These are phyloP conservation scores for Sitta carolinensis DNA, from an alignment of 2,797 vertebrate species.

Conservation along the genomic window DNA sequence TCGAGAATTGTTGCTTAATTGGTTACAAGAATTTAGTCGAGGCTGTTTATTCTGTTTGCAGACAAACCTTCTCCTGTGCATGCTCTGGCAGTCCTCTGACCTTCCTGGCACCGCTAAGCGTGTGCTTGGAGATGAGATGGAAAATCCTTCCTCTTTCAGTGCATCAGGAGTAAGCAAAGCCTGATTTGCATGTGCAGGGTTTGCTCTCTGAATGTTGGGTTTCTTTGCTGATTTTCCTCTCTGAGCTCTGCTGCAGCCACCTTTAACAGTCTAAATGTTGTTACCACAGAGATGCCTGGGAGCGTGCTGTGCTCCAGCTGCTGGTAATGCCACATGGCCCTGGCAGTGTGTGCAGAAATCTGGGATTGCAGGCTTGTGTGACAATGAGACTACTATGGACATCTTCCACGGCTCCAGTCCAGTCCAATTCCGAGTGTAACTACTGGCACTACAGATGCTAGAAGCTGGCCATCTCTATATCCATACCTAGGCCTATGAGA, in stretches of 20 bases:
- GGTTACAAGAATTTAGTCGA: neutral
- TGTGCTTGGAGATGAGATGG: neutral
- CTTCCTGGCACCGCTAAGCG: neutral
- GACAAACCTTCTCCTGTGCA: slow-evolving; percentile 5
- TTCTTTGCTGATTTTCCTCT: neutral
- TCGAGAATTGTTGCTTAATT: slow-evolving; percentile 19
- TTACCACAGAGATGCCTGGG: neutral
- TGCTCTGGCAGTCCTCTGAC: neutral
- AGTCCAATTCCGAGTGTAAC: neutral
- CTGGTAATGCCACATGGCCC: neutral
- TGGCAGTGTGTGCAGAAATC: neutral
- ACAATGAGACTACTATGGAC: neutral
- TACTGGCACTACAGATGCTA: neutral
- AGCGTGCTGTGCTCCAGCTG: neutral
- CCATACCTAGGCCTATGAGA: neutral
- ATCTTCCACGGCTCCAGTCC: neutral
- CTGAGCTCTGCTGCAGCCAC: neutral
- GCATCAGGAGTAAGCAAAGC: neutral
- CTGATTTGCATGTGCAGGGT: neutral
- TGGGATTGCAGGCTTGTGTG: neutral
- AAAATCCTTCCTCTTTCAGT: neutral
- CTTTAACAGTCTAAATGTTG: neutral
- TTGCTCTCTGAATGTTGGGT: neutral
- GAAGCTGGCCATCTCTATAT: neutral
- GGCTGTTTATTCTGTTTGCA: slow-evolving; percentile 9